These are phyloP conservation scores for Triplophysa tibetana DNA, from an alignment of 2,113 vertebrate genomes.

Conservation along the genomic window DNA sequence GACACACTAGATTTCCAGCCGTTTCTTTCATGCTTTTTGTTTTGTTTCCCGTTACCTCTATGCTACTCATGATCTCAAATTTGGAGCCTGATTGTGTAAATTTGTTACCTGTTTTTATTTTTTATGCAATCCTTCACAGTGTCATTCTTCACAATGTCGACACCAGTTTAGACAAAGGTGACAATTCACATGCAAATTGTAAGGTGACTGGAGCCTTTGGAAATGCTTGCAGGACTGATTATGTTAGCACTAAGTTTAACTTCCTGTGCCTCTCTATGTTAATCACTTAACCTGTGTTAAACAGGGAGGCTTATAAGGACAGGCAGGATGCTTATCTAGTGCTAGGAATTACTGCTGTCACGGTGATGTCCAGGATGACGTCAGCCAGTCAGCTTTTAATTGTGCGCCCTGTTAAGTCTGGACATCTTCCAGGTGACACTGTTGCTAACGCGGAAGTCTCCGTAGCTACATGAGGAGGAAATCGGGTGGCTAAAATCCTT, in stretches of 20 bases:
- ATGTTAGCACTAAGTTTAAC: neutral
- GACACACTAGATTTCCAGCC: no score
- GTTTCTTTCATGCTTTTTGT: no score
- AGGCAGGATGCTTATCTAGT: constrained; percentile 10
- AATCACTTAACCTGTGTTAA: constrained; percentile 6
- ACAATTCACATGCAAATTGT: neutral
- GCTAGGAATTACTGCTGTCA: constrained; percentile 3
- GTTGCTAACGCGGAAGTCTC: constrained; percentile 7
- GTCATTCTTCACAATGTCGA: no score
- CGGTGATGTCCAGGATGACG: neutral
- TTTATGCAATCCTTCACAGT: no score
- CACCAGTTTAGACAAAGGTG: no score
- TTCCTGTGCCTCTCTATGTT: constrained; percentile 2
- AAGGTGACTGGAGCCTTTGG: neutral
- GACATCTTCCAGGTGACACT: constrained; percentile 12
- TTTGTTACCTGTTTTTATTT: no score
- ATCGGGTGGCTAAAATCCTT: neutral
- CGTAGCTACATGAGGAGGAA: neutral
- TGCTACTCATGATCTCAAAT: no score
- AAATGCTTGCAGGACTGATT: neutral
- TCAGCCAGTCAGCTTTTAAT: neutral
- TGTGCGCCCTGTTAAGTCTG: neutral
- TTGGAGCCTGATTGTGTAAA: no score
- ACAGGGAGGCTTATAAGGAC: constrained; percentile 12
- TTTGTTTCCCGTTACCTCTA: no score